Conservation (phyloP, 1,140 invertebrate genomes). For the Caenorhabditis tropicalis region DNA sequence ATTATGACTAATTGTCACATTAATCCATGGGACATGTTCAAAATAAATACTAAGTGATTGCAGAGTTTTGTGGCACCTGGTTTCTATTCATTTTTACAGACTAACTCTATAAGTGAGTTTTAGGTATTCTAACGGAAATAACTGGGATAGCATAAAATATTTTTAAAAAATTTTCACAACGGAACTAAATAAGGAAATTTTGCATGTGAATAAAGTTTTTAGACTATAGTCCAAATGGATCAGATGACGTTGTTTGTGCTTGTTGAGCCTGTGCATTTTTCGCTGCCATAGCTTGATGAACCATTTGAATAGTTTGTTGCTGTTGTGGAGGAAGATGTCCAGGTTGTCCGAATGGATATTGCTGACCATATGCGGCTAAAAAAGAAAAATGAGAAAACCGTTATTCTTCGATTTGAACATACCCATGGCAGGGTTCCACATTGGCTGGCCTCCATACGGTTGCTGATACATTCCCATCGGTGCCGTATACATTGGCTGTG, state of each 20-base stretch:
- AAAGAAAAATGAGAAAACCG: neutral
- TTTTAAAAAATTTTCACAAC: no score
- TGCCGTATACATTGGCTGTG: slow-evolving; percentile 51
- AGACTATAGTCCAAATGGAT: slow-evolving; percentile 19
- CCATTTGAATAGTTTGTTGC: slow-evolving; percentile 12
- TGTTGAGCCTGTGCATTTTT: slow-evolving; percentile 36
- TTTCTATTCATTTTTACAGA: neutral
- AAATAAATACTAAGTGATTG: neutral
- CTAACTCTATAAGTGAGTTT: neutral
- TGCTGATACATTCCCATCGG: slow-evolving; percentile 28
- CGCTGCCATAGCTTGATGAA: slow-evolving; percentile 16
- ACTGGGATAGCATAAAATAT: no score
- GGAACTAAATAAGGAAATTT: no score
- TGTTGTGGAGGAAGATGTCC: slow-evolving; percentile 19
- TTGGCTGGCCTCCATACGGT: slow-evolving; percentile 51
- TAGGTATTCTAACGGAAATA: no score
- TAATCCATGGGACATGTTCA: neutral
- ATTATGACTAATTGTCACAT: neutral
- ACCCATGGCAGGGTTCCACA: slow-evolving; percentile 43
- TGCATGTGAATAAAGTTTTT: no score
- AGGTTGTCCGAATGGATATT: slow-evolving; percentile 44
- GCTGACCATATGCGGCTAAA: neutral
- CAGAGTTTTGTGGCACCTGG: neutral
- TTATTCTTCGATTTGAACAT: no score
- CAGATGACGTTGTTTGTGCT: neutral